Base-by-base conservation (phyloP, 2,113 vertebrate genomes). In the Corythornis madagascariensis region DNA sequence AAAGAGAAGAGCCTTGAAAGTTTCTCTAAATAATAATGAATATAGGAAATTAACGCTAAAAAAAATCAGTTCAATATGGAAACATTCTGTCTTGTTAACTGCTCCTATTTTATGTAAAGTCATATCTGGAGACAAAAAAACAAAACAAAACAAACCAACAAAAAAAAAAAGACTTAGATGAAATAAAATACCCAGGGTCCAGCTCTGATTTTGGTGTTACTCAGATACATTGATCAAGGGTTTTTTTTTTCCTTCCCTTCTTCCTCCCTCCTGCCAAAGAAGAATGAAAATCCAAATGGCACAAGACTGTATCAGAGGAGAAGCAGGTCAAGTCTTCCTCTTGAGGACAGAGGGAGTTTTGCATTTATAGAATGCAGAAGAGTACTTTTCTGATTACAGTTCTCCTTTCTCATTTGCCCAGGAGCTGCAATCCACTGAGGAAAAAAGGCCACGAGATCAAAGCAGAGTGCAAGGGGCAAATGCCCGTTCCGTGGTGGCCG, bases 261-360 rank as follows among this genome's bases (percentile, higher is more conserved):
- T 77, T 50, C 5, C 6, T 84, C 1, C 1, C 4, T 35, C 5
- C 8, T 2, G 9, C 5, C 7, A 14, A 31, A 72, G 13, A n/a
- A 24, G 1, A 16, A 70, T 26, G 7, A 38, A 70, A 56, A 14
- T 4, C 9, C 24, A 80, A 60, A 69, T 15, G 40, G 2, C 29
- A 47, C 6, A 65, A n/a, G 16, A 38, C 17, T 9, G 2, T n/a
- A 38, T 31, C 13, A 63, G 16, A 61, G 79, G 26, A 82, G 13
- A 18, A 10, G 70, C 13, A 77, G 25, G 9, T 76, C 13, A 89
- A 61, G 7, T 45, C 4, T 43, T 91, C 14, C 24, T 56, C 22
- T 59, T 55, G 65, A 72, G 31, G 31, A 17, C 3, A 25, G 40
- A 57, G 25, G n/a, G 8, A 61, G 2, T 5, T 82, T 78, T 78